Evolutionary conservation across 2,888 invertebrate species (phyloP).

Genomic region (Agrilus cyanescens): DNA sequence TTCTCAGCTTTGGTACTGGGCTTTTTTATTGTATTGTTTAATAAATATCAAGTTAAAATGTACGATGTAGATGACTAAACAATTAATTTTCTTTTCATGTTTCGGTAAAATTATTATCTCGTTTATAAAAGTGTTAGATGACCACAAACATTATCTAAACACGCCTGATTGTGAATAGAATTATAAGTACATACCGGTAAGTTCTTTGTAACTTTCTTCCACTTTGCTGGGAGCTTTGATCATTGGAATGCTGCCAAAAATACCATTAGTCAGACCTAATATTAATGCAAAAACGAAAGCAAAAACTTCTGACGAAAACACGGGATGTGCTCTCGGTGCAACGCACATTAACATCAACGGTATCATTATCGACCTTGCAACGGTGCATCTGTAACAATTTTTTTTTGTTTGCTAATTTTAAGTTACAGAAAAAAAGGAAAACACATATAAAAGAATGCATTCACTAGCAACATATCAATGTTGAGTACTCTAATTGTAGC

Average conservation of each 20-base stretch:
- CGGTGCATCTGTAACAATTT: slow-evolving; percentile 34
- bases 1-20: too few relatives aligned
- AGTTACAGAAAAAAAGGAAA: not conserved
- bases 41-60: too few relatives aligned
- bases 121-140: too few relatives aligned
- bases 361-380: slow-evolving; percentile 60
- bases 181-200: slow-evolving; percentile 69
- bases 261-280: slow-evolving; percentile 74
- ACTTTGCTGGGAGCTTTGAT: slow-evolving; percentile 82
- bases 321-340: slow-evolving; percentile 62
- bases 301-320: slow-evolving; percentile 56
- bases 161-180: not conserved
- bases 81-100: too few relatives aligned
- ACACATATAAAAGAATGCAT: too few relatives aligned
- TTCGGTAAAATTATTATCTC: too few relatives aligned
- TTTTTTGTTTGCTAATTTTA: not conserved
- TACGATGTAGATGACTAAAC: too few relatives aligned
- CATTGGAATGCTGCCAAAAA: slow-evolving; percentile 87
- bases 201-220: slow-evolving; percentile 72
- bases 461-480: too few relatives aligned
- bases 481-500: too few relatives aligned
- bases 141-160: not conserved
- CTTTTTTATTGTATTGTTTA: too few relatives aligned
- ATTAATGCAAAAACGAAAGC: slow-evolving; percentile 54
- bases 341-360: slow-evolving; percentile 75